phyloP scores from a whole-genome alignment of 1,140 invertebrate species.

The Diorhabda elongata region DNA sequence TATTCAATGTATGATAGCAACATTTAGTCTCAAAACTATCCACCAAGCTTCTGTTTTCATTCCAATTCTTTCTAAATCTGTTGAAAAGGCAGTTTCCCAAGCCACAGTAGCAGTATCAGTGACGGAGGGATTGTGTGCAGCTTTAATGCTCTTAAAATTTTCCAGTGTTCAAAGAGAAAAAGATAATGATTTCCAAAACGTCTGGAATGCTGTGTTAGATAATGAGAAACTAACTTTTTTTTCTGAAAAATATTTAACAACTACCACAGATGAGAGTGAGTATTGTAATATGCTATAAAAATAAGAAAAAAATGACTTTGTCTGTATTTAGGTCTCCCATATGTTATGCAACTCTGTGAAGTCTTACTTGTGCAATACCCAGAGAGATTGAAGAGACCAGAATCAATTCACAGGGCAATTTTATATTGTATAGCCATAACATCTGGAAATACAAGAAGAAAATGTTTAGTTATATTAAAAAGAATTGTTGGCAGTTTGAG shows the following conservation, averaged over 20 bases:
- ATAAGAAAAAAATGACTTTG: background rate
- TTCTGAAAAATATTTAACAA: slow-evolving; percentile 68
- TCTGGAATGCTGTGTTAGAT: slow-evolving; percentile 69
- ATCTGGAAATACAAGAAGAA: slow-evolving; percentile 41
- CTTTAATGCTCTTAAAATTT: slow-evolving; percentile 68
- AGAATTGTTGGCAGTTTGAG: slow-evolving; percentile 40
- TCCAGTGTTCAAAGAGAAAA: slow-evolving; percentile 54
- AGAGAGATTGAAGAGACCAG: slow-evolving; percentile 55
- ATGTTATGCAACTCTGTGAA: slow-evolving; percentile 62
- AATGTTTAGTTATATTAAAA: slow-evolving; percentile 43
- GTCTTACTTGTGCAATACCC: slow-evolving; percentile 59
- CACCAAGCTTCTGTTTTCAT: slow-evolving; percentile 52
- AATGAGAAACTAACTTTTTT: slow-evolving; percentile 76
- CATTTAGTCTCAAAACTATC: slow-evolving; percentile 57
- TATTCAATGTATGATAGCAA: slow-evolving; percentile 64
- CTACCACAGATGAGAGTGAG: slow-evolving; percentile 65
- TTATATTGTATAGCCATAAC: slow-evolving; percentile 58
- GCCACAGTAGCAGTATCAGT: slow-evolving; percentile 60
- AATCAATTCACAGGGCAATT: slow-evolving; percentile 58
- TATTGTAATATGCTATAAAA: background rate
- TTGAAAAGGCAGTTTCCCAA: slow-evolving; percentile 68
- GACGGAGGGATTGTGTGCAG: slow-evolving; percentile 74
- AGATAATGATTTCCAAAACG: slow-evolving; percentile 52
- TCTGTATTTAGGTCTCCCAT: slow-evolving; percentile 49
- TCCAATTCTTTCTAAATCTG: slow-evolving; percentile 59